Evolutionary conservation across 2,888 invertebrate species (phyloP).

Genomic region (Neria commutata): DNA sequence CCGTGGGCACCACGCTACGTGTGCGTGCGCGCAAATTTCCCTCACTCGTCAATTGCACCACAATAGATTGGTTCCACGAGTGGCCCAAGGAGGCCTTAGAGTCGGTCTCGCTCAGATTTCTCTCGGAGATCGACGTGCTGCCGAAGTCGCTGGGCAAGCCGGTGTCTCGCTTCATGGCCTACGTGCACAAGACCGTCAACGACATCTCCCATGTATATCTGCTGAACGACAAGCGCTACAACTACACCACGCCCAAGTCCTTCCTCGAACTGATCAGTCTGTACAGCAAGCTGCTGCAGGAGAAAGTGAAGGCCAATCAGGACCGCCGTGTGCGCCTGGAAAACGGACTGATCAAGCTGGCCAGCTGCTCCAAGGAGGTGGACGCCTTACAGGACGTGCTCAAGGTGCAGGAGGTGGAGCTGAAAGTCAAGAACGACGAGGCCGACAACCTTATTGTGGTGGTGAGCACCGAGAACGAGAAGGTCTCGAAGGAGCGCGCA

Average conservation of each 20-base stretch:
- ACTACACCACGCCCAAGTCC: conserved; percentile 96
- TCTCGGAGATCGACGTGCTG: conserved; percentile 72
- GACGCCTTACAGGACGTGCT: conserved; percentile 79
- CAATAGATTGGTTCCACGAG: conserved; percentile 96
- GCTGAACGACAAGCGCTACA: conserved; percentile 85
- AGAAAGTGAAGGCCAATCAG: conserved; percentile 72
- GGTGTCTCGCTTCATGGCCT: conserved; percentile 87
- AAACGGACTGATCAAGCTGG: conserved; percentile 86
- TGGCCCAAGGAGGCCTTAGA: conserved; percentile 92
- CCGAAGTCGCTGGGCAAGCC: conserved; percentile 65
- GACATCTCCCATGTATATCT: conserved; percentile 81
- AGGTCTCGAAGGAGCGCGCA: conserved; percentile 86
- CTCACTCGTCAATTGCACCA: conserved; percentile 89
- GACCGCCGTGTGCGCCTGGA: conserved; percentile 80
- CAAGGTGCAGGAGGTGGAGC: conserved; percentile 77
- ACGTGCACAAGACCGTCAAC: conserved; percentile 87
- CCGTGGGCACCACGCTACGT: conserved; percentile 87
- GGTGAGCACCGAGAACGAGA: conserved; percentile 87
- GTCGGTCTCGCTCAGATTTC: conserved; percentile 85
- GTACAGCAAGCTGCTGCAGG: conserved; percentile 73
- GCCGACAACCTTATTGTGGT: conserved; percentile 87
- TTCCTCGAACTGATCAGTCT: conserved; percentile 91
- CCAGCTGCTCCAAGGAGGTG: conserved; percentile 83
- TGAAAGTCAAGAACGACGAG: conserved; percentile 86
- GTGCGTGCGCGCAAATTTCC: conserved; percentile 91